Base-by-base conservation (phyloP, 2,888 invertebrate genomes). In the Nasonovia ribisnigri region DNA sequence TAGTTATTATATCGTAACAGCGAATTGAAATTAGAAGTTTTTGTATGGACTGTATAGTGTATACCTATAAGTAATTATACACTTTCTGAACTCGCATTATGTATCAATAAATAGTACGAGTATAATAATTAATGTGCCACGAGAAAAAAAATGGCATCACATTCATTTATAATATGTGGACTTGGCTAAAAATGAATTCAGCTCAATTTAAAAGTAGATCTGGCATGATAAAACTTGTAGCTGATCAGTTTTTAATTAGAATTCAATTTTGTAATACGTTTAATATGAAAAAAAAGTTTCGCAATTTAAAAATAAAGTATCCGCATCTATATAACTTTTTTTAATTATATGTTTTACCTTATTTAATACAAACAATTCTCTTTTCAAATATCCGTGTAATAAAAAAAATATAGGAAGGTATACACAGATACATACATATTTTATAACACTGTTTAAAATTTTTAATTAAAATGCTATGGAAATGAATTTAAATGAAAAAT, bases 231-330 rank as follows among this genome's bases (percentile, higher is more conserved):
- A 60, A 60, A 60, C 24, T 48, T 67, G 43, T 86, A 67, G 60
- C 87, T 20, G 92, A 67, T 87, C 87, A 42, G 48, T 67, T 92
- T 92, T 92, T 92, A 67, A 87, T 87, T 92, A 43, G 36, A 92
- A 92, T 92, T 92, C 29, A 48, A 88, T 92, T 92, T 92, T 88
- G 46, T 67, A 48, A 60, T 87, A 42, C 42, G 29, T 16, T 48
- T 46, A 48, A 46, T 67, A 46, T 48, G 11, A 87, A 57, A 46
- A 92, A 57, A 92, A 60, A 92, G 46, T 91, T 91, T 60, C 24
- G n/a, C 46, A 91, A 86, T 91, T 57, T 60, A 87, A 92, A 86
- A 84, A 91, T 84, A 60, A 84, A 91, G 26, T 57, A 57, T 57
- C 57, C 57, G 57, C 57, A 26, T 48, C 42, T 29, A 42, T 67